Conservation (phyloP, 2,113 vertebrate genomes). For the Xiphophorus hellerii region DNA sequence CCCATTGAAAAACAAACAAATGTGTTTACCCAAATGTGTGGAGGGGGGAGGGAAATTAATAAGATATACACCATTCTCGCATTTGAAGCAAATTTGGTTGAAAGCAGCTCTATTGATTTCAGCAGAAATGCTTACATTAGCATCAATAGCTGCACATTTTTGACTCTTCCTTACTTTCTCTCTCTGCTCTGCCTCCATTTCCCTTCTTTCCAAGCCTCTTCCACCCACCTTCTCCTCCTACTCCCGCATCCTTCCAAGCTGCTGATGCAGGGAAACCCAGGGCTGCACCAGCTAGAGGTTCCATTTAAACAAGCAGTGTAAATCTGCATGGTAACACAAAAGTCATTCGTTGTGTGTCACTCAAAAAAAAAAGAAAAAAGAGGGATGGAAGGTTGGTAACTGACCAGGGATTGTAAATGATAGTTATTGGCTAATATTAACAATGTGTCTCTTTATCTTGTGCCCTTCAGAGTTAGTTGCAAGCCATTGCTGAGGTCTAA, state of each 20-base stretch:
- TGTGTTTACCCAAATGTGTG: background rate
- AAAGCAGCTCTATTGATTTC: constrained; percentile 69
- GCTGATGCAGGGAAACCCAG: constrained; percentile 72
- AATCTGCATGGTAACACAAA: constrained; percentile 38
- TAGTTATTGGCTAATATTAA: constrained; percentile 49
- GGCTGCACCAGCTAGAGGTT: constrained; percentile 49
- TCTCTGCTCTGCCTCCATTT: constrained; percentile 30
- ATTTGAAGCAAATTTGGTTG: constrained; percentile 58
- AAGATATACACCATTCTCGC: constrained; percentile 46
- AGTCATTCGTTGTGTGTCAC: constrained; percentile 34
- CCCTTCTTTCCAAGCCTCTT: constrained; percentile 12
- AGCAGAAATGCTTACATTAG: constrained; percentile 71
- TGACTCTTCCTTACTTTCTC: constrained; percentile 50
- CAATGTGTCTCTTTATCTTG: constrained; percentile 45
- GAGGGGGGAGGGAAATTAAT: constrained; percentile 24
- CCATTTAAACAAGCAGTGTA: constrained; percentile 28
- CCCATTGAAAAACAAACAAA: constrained; percentile 23
- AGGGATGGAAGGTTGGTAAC: constrained; percentile 15
- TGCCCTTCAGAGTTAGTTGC: constrained; percentile 43
- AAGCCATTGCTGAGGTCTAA: constrained; percentile 58
- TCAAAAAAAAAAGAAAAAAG: constrained; percentile 34
- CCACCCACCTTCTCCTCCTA: constrained; percentile 38
- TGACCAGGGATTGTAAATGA: constrained; percentile 38
- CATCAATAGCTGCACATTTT: constrained; percentile 67
- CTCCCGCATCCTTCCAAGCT: constrained; percentile 57